These are phyloP conservation scores for Chloropsis cyanopogon DNA, from an alignment of 2,113 vertebrate genomes.

Conservation along the genomic window DNA sequence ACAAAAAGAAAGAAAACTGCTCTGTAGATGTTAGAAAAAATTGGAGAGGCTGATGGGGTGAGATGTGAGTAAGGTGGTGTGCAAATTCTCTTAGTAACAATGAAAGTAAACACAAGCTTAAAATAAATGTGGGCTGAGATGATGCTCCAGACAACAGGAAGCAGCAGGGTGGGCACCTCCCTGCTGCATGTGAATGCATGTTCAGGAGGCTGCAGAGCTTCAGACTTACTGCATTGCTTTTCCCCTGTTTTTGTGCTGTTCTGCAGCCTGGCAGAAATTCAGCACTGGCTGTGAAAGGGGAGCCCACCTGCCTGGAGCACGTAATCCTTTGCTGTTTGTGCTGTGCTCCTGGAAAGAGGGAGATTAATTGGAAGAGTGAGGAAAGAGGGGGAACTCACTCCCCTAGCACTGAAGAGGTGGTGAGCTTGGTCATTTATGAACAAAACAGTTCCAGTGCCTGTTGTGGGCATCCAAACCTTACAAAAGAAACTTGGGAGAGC, in stretches of 20 bases:
- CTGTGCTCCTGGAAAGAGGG: background rate
- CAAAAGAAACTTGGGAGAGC: background rate
- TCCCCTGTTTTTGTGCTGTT: background rate
- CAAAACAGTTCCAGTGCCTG: background rate
- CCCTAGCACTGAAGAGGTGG: background rate
- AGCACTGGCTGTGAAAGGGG: background rate
- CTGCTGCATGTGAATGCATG: accelerated
- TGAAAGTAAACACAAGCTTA: background rate
- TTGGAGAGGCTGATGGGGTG: accelerated
- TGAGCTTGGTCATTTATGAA: background rate
- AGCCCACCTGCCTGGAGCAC: background rate
- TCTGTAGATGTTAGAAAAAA: background rate
- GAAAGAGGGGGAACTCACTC: background rate
- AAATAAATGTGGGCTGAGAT: background rate
- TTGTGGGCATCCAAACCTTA: background rate
- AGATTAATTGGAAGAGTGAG: accelerated
- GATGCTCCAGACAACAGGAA: background rate
- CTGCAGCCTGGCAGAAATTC: background rate
- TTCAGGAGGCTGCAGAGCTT: background rate
- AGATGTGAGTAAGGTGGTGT: background rate
- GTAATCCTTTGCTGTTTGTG: background rate
- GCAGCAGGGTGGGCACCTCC: background rate
- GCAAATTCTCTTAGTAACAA: background rate
- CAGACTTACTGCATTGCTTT: background rate
- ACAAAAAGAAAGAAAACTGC: background rate